These are phyloP conservation scores for Erythrocebus patas DNA, from an alignment of 2,113 vertebrate species.

Conservation along the genomic window DNA sequence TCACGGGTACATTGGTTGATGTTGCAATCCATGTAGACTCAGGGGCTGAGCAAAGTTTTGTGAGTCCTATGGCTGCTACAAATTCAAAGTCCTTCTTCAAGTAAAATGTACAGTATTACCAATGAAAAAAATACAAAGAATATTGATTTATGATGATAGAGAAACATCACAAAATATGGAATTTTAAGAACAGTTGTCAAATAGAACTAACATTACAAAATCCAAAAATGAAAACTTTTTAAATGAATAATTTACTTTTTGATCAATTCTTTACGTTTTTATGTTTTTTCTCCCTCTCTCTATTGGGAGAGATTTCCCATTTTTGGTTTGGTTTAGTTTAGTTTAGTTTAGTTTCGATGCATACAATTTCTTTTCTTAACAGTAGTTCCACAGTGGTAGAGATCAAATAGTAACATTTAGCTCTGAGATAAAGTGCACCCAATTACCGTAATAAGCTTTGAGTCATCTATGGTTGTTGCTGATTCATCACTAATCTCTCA, in stretches of 20 bases:
- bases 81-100: neutral
- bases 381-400: neutral
- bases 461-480: neutral
- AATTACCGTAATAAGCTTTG: neutral
- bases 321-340: neutral
- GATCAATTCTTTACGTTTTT: neutral
- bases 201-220: neutral
- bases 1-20: rapidly evolving
- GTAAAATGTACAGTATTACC: neutral
- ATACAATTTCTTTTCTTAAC: neutral
- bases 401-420: neutral
- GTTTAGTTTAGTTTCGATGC: neutral
- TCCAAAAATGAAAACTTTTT: neutral
- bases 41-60: neutral
- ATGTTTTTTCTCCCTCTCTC: too few species aligned
- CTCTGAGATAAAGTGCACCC: neutral
- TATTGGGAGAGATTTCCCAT: neutral
- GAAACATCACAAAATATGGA: neutral
- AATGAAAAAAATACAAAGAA: neutral
- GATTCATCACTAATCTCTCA: neutral
- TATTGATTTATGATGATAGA: neutral
- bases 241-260: neutral
- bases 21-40: neutral
- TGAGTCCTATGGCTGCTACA: neutral
- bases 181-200: neutral